phyloP scores from a whole-genome alignment of 2,888 invertebrate genomes.

The Apoderus coryli region DNA sequence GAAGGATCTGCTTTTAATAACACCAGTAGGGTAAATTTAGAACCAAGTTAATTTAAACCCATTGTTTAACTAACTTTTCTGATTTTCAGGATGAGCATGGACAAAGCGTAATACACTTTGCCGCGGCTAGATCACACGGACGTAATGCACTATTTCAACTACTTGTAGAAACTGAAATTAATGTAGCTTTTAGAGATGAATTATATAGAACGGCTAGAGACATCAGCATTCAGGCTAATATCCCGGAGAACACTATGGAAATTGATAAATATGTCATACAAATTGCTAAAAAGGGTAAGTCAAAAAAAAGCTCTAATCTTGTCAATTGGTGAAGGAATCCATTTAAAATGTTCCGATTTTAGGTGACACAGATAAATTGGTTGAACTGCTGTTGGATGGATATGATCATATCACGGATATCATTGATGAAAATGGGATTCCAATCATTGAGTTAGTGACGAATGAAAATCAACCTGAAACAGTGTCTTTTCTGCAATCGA shows the following conservation, averaged over 20 bases:
- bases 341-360: constrained; percentile 12
- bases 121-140: constrained; percentile 68
- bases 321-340: background rate
- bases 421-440: constrained; percentile 52
- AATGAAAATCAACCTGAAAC: constrained; percentile 54
- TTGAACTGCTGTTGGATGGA: constrained; percentile 61
- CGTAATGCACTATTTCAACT: constrained; percentile 67
- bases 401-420: constrained; percentile 78
- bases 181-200: constrained; percentile 70
- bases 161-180: constrained; percentile 64
- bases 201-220: constrained; percentile 78
- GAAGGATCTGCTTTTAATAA: constrained; percentile 46
- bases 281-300: constrained; percentile 60
- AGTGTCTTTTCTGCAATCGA: constrained; percentile 52
- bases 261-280: constrained; percentile 70
- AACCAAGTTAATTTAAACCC: background rate
- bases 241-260: constrained; percentile 63
- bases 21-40: constrained; percentile 43
- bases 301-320: too few species aligned
- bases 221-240: constrained; percentile 65
- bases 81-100: constrained; percentile 67
- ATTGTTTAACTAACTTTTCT: constrained; percentile 4
- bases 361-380: constrained; percentile 51
- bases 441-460: constrained; percentile 54
- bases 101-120: constrained; percentile 79